Evolutionary conservation across 2,113 vertebrate genomes (phyloP).

Genomic region (Mus spicilegus): DNA sequence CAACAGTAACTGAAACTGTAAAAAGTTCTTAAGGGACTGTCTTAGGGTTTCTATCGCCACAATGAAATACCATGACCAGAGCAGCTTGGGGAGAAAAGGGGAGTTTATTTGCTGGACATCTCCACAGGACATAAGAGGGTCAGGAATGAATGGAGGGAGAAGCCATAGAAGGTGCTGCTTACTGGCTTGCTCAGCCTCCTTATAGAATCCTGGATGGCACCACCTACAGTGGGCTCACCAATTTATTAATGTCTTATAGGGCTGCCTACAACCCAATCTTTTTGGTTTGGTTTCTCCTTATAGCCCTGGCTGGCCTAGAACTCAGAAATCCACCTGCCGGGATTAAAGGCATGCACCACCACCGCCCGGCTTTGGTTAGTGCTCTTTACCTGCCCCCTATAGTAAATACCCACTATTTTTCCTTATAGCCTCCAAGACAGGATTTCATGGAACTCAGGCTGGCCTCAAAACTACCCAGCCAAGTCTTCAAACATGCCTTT

Average conservation of each 20-base stretch:
- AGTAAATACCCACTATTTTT: not conserved
- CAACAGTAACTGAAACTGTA: not conserved
- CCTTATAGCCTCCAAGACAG: not conserved
- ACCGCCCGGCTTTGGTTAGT: too few relatives aligned
- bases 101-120: not conserved
- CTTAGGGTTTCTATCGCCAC: too few relatives aligned
- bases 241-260: not conserved
- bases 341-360: too few relatives aligned
- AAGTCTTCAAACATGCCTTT: too few relatives aligned
- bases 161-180: not conserved
- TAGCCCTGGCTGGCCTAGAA: too few relatives aligned
- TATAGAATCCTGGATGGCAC: not conserved
- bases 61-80: not conserved
- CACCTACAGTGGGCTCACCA: not conserved
- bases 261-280: too few relatives aligned
- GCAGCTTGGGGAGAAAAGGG: not conserved
- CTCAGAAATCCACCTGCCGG: too few relatives aligned
- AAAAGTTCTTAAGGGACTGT: not conserved
- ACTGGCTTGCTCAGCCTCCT: not conserved
- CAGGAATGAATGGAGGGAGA: not conserved
- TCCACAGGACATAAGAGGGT: too few relatives aligned
- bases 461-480: not conserved
- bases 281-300: too few relatives aligned
- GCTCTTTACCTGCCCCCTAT: not conserved
- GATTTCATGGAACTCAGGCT: not conserved